phyloP scores from a whole-genome alignment of 1,140 invertebrate genomes.

The Megalonaias nervosa region DNA sequence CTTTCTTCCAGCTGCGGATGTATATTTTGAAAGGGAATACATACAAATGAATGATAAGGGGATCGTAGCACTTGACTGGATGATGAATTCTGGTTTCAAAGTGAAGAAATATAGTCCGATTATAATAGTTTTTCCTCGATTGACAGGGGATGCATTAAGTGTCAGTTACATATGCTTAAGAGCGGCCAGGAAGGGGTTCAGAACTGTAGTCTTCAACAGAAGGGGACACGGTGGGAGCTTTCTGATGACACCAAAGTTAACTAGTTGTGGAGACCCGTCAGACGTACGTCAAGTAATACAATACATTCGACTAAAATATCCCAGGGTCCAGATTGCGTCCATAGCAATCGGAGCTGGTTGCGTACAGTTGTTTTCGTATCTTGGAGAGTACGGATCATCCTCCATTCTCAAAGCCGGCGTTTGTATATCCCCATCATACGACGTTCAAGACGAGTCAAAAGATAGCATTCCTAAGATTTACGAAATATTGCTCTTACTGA shows the following conservation, averaged over 20 bases:
- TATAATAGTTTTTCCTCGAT: constrained; percentile 49
- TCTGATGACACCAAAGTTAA: constrained; percentile 54
- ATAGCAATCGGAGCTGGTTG: constrained; percentile 41
- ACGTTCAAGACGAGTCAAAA: constrained; percentile 6
- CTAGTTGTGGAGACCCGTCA: constrained; percentile 46
- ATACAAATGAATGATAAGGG: constrained; percentile 25
- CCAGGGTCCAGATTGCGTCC: constrained; percentile 28
- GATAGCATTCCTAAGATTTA: constrained; percentile 46
- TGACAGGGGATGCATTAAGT: constrained; percentile 43
- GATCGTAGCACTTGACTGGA: constrained; percentile 26
- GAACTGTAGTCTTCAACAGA: constrained; percentile 56
- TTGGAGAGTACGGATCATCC: constrained; percentile 39
- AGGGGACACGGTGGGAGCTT: constrained; percentile 55
- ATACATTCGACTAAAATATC: constrained; percentile 35
- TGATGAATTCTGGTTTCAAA: not conserved
- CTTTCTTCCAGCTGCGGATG: not conserved
- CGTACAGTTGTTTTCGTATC: constrained; percentile 42
- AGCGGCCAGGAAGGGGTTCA: constrained; percentile 39
- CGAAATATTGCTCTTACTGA: constrained; percentile 47
- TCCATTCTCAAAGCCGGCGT: no score
- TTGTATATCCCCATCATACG: no score
- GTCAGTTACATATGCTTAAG: constrained; percentile 28
- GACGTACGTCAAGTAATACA: constrained; percentile 41
- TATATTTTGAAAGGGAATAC: constrained; percentile 32
- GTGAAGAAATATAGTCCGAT: constrained; percentile 17